Evolutionary conservation across 1,140 invertebrate genomes (phyloP), one percentile per base, ranked within the genome.

Genomic region (Aphidius gifuensis): DNA sequence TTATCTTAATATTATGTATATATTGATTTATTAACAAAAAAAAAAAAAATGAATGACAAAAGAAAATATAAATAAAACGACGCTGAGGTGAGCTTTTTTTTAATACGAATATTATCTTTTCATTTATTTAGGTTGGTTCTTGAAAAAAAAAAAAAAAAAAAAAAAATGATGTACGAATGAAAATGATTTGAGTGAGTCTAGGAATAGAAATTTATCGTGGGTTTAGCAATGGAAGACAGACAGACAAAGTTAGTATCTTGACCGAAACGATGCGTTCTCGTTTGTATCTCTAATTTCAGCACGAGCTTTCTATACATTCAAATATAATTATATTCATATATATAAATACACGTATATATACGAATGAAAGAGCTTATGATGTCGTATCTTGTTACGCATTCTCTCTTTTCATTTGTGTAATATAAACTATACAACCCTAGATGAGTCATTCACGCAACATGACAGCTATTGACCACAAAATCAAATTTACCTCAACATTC

Each of bases 251-350:
- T 50, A 48, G 60, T 54, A 21, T 47, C 61, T 67, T 70, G 65
- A 63, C 64, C 64, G 61, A 66, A 11, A 47, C 39, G 50, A 47
- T 55, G 62, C 55, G 62, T 62, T 32, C 40, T 55, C 21, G 11
- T n/a, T n/a, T 16, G 62, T 63, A 60, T 58, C 67, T 65, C 67
- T 70, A 68, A 68, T 67, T 70, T 66, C 64, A 70, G 66, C 68
- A 51, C 46, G 58, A 66, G 55, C 58, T n/a, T 32, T 32, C 23
- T 32, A 32, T 32, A 32, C 2, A 32, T 32, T 32, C 23, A 32
- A 32, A 32, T 32, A 32, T 32, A 32, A 32, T 32, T 32, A 32
- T 32, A 32, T 32, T 32, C 23, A 32, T 32, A 32, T 32, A 32
- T 32, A 32, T 32, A 32, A 3, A 32, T 32, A 32, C 4, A 32